Percentiles rank a stretch among this genome's conserved stretches.
These are phyloP conservation scores for Excalfactoria chinensis DNA, from an alignment of 2,113 vertebrate genomes.

Conservation along the genomic window DNA sequence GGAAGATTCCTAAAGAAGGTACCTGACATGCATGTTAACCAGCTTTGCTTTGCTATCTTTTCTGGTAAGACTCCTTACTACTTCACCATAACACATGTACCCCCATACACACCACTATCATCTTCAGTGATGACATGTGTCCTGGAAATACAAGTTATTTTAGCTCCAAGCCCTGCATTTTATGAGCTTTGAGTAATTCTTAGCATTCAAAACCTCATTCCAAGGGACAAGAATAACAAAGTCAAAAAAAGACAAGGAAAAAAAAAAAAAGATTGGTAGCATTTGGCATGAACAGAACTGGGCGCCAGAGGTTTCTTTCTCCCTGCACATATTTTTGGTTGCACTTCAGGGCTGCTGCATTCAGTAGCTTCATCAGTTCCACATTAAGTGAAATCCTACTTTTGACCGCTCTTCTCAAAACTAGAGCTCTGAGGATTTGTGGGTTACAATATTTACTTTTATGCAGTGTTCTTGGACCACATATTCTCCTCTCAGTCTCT, in stretches of 20 bases:
- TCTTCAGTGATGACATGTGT: not conserved
- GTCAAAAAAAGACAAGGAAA: not conserved
- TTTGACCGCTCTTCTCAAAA: not conserved
- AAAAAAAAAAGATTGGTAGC: not conserved
- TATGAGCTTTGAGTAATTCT: constrained; percentile 31
- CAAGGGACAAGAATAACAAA: not conserved
- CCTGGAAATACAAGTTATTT: constrained; percentile 14
- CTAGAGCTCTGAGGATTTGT: not conserved
- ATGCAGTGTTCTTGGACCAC: not conserved
- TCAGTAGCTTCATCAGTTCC: not conserved
- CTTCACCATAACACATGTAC: not conserved
- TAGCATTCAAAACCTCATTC: constrained; percentile 19
- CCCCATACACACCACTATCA: not conserved
- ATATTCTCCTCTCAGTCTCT: not conserved
- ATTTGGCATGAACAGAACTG: not conserved
- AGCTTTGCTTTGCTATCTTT: not conserved
- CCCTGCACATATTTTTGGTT: not conserved
- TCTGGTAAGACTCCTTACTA: not conserved
- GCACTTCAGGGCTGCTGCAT: not conserved
- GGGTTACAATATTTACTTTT: not conserved
- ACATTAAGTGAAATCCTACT: not conserved
- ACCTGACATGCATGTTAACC: constrained; percentile 24
- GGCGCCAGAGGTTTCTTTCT: constrained; percentile 19
- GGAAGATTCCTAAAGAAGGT: constrained; percentile 1
- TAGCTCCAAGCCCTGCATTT: not conserved